Evolutionary conservation across 2,797 vertebrate species (phyloP).

Genomic region (Sphenodon punctatus): DNA sequence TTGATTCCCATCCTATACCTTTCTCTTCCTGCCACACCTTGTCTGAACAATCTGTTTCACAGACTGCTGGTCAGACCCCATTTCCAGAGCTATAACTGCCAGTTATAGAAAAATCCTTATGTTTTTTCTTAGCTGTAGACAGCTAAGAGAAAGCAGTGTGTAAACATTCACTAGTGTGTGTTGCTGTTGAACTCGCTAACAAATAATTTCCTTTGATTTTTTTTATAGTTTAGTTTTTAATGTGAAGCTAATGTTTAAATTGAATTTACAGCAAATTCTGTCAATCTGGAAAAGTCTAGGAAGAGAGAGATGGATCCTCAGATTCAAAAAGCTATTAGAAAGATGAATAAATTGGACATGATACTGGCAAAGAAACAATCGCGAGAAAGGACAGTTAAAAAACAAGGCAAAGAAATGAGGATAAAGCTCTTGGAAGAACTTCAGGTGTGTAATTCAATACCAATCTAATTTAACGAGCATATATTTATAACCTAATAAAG

Average conservation of each 20-base stretch:
- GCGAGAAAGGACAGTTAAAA: constrained; percentile 82
- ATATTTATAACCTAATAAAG: too few relatives aligned
- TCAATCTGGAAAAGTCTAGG: constrained; percentile 42
- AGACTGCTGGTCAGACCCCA: too few relatives aligned
- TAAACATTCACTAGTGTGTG: neutral
- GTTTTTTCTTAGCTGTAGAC: neutral
- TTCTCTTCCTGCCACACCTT: too few relatives aligned
- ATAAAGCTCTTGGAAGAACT: constrained; percentile 84
- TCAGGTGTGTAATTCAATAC: constrained; percentile 46
- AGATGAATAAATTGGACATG: constrained; percentile 86
- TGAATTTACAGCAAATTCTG: constrained; percentile 26
- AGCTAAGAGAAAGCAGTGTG: neutral
- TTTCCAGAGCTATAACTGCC: too few relatives aligned
- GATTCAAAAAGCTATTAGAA: constrained; percentile 80
- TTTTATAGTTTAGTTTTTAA: neutral
- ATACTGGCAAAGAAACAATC: constrained; percentile 75
- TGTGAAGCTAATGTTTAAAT: constrained; percentile 5
- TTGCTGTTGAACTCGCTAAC: neutral
- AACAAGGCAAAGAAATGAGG: constrained; percentile 80
- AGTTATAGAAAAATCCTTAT: neutral
- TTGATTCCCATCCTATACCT: too few relatives aligned
- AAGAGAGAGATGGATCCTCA: constrained; percentile 65
- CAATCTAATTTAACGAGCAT: neutral
- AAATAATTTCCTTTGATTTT: neutral
- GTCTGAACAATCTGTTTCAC: too few relatives aligned